A percentile compares a stretch with the other conserved stretches of the same genome.
Evolutionary conservation across 2,797 vertebrate genomes (phyloP).

Genomic region (Eurystomus glaucurus): DNA sequence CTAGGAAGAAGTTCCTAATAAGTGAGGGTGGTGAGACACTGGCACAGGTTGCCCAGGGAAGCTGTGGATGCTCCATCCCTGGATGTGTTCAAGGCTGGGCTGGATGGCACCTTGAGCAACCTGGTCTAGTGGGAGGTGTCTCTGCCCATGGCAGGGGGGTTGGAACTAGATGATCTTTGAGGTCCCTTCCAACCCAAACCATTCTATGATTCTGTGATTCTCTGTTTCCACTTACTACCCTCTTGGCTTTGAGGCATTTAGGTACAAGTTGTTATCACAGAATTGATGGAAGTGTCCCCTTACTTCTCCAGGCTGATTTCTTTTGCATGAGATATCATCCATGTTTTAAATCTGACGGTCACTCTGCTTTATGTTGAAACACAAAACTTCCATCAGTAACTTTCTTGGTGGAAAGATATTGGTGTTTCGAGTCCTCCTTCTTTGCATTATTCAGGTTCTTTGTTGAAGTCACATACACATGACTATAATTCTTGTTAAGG

Average conservation of each 20-base stretch:
- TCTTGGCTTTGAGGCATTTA: neutral
- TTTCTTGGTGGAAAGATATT: neutral
- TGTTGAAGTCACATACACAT: neutral
- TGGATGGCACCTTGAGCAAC: too few relatives aligned
- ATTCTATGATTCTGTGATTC: too few relatives aligned
- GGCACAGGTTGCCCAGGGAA: too few relatives aligned
- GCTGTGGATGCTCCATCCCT: too few relatives aligned
- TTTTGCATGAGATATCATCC: neutral
- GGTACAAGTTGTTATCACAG: neutral
- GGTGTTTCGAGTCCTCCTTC: neutral
- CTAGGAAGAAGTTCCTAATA: too few relatives aligned
- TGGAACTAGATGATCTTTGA: too few relatives aligned
- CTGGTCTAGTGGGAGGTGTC: too few relatives aligned
- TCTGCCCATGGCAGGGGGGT: too few relatives aligned
- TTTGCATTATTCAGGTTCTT: neutral
- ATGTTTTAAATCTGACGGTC: neutral
- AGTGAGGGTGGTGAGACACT: too few relatives aligned
- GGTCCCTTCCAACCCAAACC: too few relatives aligned
- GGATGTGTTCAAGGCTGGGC: too few relatives aligned
- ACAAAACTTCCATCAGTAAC: neutral
- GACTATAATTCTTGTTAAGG: neutral
- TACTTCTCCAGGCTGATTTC: neutral
- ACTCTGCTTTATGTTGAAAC: neutral
- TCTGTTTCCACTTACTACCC: neutral
- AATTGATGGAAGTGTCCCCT: neutral